A percentile compares a stretch with the other conserved stretches of the same genome.
Conservation (phyloP, 2,888 invertebrate genomes). For the Drosophila bunnanda region DNA sequence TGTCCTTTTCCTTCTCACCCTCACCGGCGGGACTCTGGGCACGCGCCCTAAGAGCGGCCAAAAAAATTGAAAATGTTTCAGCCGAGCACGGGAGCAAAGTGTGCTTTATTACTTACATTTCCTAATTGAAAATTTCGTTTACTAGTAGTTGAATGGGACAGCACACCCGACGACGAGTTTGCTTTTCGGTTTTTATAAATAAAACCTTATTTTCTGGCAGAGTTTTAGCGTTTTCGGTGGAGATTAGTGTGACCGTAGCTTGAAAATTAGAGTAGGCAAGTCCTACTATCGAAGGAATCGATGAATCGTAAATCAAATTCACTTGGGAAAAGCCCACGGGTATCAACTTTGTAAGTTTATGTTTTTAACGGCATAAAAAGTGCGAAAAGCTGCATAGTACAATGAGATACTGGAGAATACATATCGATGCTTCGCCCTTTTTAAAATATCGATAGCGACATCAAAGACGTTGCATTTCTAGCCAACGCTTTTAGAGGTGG, state of each 20-base stretch:
- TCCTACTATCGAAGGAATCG: not conserved
- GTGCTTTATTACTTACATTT: constrained; percentile 53
- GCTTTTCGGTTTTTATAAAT: constrained; percentile 22
- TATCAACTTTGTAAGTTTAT: too few relatives aligned
- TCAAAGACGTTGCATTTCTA: not conserved
- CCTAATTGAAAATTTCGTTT: constrained; percentile 5
- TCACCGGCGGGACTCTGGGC: constrained; percentile 90
- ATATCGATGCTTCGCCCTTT: not conserved
- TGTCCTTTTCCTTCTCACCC: constrained; percentile 90
- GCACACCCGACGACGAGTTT: not conserved
- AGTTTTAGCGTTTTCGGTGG: constrained; percentile 31
- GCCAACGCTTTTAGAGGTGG: too few relatives aligned
- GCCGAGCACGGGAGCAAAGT: not conserved
- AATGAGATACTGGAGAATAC: too few relatives aligned
- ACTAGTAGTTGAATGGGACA: not conserved
- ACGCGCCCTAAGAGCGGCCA: constrained; percentile 87
- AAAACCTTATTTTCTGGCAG: constrained; percentile 14
- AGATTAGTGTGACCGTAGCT: constrained; percentile 11
- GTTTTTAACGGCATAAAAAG: too few relatives aligned
- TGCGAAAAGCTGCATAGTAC: too few relatives aligned
- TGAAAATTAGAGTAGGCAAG: not conserved
- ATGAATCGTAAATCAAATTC: too few relatives aligned
- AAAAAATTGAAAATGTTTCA: constrained; percentile 19
- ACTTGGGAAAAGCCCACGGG: too few relatives aligned
- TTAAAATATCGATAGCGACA: not conserved